Evolutionary conservation across 1,140 invertebrate species (phyloP), one percentile per base, ranked within the genome.

Genomic region (Melitaea cinxia): DNA sequence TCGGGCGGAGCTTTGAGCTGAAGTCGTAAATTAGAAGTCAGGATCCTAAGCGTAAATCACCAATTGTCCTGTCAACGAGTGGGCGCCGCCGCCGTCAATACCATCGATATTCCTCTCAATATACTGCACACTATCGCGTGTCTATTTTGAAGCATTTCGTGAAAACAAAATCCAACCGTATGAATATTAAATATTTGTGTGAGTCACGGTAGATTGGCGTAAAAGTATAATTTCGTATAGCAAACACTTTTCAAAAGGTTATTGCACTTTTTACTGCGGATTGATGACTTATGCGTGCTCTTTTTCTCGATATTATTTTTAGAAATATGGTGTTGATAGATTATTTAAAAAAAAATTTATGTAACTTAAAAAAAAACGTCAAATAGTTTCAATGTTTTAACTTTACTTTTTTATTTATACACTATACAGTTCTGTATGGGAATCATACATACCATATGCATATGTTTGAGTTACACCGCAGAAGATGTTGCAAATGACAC

Each of bases 1-100:
- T 59, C 58, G 61, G 52, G 42, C 70, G 70, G 73, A 54, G 57
- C 57, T 52, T 39, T 55, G 45, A 47, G 42, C 42, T 21, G 21
- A 5, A 21, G 57, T 76, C 75, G 61, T 77, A 80, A 76, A 80
- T 82, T 64, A 60, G 55, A 56, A 55, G 63, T 33, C 58, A 54
- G 53, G 68, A 70, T 71, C 54, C 50, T 64, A 71, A 60, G 72
- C 70, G 75, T 85, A 82, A 82, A 83, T 80, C 73, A 72, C 65
- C 77, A 72, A 85, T 82, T 85, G 83, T 85, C 39, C 72, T 85
- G 77, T 83, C 80, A 75, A 59, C 65, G 68, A 62, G 74, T 74
- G 77, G 75, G 72, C 68, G 74, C 75, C 62, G 23, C 65, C 68
- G 74, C 75, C 62, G 23, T 67, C 65, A 42, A 66, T 64, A 54